A percentile compares a stretch with the other conserved stretches of the same genome.
These are phyloP conservation scores for Halcyon senegalensis DNA, from an alignment of 2,113 vertebrate species.

Conservation along the genomic window DNA sequence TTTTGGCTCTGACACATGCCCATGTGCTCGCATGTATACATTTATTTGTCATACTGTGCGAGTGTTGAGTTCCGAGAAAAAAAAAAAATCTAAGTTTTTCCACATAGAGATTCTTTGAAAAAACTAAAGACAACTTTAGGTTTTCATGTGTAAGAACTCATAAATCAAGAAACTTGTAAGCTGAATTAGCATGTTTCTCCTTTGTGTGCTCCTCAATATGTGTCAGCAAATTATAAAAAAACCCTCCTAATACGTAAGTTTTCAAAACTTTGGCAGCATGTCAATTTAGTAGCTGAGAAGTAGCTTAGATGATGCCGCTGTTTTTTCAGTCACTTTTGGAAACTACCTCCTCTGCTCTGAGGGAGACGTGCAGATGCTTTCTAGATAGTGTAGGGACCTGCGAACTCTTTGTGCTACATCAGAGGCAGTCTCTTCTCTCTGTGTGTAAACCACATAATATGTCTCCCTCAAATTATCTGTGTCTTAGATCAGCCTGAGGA, in stretches of 20 bases:
- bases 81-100: background rate
- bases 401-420: background rate
- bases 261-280: background rate
- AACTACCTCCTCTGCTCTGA: background rate
- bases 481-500: background rate
- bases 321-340: background rate
- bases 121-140: background rate
- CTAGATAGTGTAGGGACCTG: background rate
- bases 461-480: background rate
- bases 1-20: background rate
- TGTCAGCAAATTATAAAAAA: background rate
- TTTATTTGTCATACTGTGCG: background rate
- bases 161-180: background rate
- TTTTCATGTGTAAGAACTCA: background rate
- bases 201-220: background rate
- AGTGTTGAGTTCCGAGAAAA: background rate
- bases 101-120: background rate
- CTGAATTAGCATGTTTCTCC: background rate
- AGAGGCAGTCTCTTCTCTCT: background rate
- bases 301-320: background rate
- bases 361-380: background rate
- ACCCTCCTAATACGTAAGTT: rapidly evolving
- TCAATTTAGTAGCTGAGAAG: background rate
- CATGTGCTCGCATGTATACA: rapidly evolving
- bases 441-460: background rate